Percentiles rank a stretch among this genome's conserved stretches.
phyloP scores from a whole-genome alignment of 2,888 invertebrate genomes.

The Coleophora flavipennella region DNA sequence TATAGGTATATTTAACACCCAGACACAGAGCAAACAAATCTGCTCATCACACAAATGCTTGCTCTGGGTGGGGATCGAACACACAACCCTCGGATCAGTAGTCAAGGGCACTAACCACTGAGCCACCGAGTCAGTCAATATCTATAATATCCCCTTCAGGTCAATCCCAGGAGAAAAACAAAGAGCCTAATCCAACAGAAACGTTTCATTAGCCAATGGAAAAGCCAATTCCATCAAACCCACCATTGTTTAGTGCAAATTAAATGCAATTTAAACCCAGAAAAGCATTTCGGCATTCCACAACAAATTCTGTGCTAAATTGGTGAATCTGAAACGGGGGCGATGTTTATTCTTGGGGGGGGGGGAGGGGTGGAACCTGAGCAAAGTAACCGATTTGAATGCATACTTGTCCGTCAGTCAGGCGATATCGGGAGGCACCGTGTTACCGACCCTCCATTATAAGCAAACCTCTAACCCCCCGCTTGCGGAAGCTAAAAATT shows the following conservation, averaged over 20 bases:
- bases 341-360: conserved; percentile 51
- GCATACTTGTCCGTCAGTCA: conserved; percentile 83
- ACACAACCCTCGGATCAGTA: no score
- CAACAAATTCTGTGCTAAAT: conserved; percentile 69
- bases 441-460: conserved; percentile 37
- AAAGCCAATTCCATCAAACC: conserved; percentile 38
- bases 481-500: conserved; percentile 1
- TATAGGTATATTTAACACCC: no score
- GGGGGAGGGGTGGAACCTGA: conserved; percentile 46
- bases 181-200: conserved; percentile 11
- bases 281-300: conserved; percentile 65
- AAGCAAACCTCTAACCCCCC: conserved; percentile 25
- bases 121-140: no score
- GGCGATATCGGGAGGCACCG: conserved; percentile 70
- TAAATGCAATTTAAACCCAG: conserved; percentile 69
- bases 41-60: no score
- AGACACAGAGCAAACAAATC: no score
- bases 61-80: no score
- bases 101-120: no score
- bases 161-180: conserved; percentile 4
- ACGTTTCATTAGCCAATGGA: conserved; percentile 17
- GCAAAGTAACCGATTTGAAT: conserved; percentile 82
- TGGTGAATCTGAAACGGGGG: conserved; percentile 50
- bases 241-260: conserved; percentile 65
- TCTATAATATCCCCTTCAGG: no score